phyloP scores from a whole-genome alignment of 2,797 vertebrate genomes.

The Acipenser oxyrinchus region DNA sequence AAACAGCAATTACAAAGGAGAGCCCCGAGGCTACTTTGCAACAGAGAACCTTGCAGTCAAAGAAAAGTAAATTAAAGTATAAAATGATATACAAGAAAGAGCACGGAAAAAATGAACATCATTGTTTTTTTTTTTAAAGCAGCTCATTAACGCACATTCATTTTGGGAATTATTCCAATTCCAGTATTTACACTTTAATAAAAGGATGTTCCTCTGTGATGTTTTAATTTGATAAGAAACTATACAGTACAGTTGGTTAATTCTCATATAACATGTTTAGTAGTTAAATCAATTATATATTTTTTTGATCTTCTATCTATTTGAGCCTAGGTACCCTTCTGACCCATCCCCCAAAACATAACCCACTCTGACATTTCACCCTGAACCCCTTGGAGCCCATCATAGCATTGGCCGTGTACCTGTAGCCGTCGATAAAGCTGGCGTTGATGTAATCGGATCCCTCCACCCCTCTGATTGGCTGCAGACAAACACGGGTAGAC shows the following conservation, averaged over 20 bases:
- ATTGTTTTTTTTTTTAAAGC: constrained; percentile 26
- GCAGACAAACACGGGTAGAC: constrained; percentile 82
- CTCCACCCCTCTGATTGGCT: constrained; percentile 89
- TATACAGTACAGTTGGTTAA: not conserved
- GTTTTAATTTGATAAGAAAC: constrained; percentile 28
- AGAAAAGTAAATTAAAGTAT: constrained; percentile 9
- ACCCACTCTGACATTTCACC: too few relatives aligned
- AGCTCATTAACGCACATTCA: constrained; percentile 43
- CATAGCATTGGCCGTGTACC: constrained; percentile 47
- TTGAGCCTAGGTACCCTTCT: too few relatives aligned
- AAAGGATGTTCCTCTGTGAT: constrained; percentile 37
- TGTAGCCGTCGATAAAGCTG: constrained; percentile 93
- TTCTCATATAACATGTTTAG: too few relatives aligned
- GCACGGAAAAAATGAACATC: constrained; percentile 14
- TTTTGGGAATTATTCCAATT: constrained; percentile 42
- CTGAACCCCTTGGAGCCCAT: too few relatives aligned
- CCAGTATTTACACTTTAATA: constrained; percentile 48
- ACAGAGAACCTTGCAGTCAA: not conserved
- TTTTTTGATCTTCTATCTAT: too few relatives aligned
- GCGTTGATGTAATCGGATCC: constrained; percentile 96
- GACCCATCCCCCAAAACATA: too few relatives aligned
- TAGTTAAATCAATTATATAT: too few relatives aligned
- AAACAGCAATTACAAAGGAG: constrained; percentile 1
- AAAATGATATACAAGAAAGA: not conserved
- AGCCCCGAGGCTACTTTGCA: not conserved